A percentile compares a stretch with the other conserved stretches of the same genome.
Conservation (phyloP, 2,113 vertebrate genomes). For the Strigops habroptila region DNA sequence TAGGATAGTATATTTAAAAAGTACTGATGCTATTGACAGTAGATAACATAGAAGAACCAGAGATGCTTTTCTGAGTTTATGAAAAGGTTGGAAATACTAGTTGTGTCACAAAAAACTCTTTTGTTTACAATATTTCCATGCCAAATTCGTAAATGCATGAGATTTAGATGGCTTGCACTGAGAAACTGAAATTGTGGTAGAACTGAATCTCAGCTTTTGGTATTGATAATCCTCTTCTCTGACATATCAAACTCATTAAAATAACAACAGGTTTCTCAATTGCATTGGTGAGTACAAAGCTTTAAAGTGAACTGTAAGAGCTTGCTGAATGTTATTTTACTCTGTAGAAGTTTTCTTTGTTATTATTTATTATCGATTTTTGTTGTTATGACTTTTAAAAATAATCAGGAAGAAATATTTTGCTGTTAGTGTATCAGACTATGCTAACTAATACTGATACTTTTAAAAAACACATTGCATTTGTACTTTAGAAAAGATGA, state of each 20-base stretch:
- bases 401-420: neutral
- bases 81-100: neutral
- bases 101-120: neutral
- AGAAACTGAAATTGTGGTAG: neutral
- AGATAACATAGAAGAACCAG: neutral
- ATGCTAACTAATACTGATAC: neutral
- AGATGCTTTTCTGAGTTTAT: neutral
- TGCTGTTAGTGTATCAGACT: neutral
- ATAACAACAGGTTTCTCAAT: neutral
- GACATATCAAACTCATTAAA: fast-evolving
- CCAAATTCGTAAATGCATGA: neutral
- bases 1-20: neutral
- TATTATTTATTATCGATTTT: neutral
- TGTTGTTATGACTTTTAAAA: neutral
- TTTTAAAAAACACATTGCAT: neutral
- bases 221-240: neutral
- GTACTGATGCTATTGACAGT: neutral
- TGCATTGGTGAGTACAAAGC: neutral
- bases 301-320: neutral
- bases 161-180: neutral
- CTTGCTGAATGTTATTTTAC: neutral
- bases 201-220: neutral
- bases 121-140: neutral
- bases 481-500: neutral
- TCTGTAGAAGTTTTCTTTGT: neutral